Conservation (phyloP, 2,113 vertebrate species). For the Colaptes auratus region DNA sequence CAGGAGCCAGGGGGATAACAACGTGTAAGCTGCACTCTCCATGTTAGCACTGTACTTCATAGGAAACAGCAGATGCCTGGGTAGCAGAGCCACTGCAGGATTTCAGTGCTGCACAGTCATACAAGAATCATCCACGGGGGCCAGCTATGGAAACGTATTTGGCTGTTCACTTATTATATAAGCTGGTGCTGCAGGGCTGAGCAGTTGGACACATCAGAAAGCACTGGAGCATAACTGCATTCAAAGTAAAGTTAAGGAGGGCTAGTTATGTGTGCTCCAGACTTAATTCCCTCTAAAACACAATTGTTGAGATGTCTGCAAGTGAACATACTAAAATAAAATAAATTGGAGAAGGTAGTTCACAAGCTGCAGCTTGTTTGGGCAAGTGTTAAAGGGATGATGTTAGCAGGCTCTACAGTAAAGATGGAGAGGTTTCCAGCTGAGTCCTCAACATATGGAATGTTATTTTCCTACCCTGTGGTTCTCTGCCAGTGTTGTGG, state of each 20-base stretch:
- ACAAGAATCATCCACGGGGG: background rate
- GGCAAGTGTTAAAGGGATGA: background rate
- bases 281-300: background rate
- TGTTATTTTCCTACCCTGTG: background rate
- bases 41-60: background rate
- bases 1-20: conserved; percentile 95
- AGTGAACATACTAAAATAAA: background rate
- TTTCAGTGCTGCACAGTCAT: background rate
- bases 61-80: background rate
- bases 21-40: conserved; percentile 85
- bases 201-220: background rate
- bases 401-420: background rate
- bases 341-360: background rate
- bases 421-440: background rate
- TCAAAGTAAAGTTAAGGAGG: background rate
- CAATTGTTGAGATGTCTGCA: background rate
- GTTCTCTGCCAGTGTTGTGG: background rate
- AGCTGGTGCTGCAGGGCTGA: background rate
- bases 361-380: background rate
- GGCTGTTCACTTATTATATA: background rate
- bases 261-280: background rate
- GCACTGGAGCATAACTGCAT: background rate
- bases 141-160: background rate
- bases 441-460: background rate
- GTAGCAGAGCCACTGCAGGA: background rate